Evolutionary conservation across 2,888 invertebrate genomes (phyloP), one percentile per base, ranked within the genome.

Genomic region (Mythimna vitellina): DNA sequence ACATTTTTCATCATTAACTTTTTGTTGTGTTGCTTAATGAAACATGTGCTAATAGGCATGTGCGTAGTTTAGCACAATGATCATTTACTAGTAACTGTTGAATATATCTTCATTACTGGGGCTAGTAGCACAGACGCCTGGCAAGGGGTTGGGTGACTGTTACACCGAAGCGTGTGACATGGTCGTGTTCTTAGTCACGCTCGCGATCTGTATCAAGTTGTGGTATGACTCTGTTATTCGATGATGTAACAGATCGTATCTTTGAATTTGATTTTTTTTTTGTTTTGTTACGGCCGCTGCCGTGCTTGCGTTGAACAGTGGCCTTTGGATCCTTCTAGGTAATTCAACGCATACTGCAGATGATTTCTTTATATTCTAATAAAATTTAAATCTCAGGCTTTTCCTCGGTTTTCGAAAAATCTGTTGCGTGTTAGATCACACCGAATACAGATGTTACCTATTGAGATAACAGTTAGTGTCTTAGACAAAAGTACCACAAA

Each of bases 131-230:
- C 71, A 56, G 54, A 77, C 71, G 76, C 65, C 73, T 66, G 74
- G 76, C 76, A 60, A 84, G 82, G 84, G 85, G 76, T 78, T 65
- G 83, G 81, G 68, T 70, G 73, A 29, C 80, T 76, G 46, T 92
- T 73, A 92, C 91, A 93, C 92, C 87, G 91, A 71, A 64, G 72
- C n/a, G 86, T 63, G n/a, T 29, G 1, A 22, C 4, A 20, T 49
- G 12, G 22, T n/a, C 12, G 10, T 7, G 22, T 10, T 51, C 3
- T n/a, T 29, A 5, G 20, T 10, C 5, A 62, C 7, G n/a, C 9
- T 56, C 14, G 22, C 38, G 35, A 58, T 54, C n/a, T 60, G 0
- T 66, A 51, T 32, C 20, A 32, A 32, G 12, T 46, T 25, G 12
- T 46, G n/a, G 49, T 49, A 20, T 20, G 17, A 20, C 20, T 49